Evolutionary conservation across 2,797 vertebrate genomes (phyloP), one percentile per base, ranked within the genome.

Genomic region (Vultur gryphus): DNA sequence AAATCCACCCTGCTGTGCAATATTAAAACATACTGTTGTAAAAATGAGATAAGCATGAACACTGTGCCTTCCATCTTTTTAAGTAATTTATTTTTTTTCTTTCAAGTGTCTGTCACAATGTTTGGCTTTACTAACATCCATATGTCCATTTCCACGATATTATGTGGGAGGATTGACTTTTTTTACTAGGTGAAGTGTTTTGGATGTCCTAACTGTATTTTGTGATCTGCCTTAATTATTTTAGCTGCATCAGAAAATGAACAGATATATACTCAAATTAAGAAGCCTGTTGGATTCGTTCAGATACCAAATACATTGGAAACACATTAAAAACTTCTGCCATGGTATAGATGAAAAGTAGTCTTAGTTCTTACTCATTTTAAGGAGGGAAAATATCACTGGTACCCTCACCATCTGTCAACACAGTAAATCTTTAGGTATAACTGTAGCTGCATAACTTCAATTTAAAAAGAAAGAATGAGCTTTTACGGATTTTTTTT

Each of bases 1-100:
- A 93, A 93, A 93, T 91, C 82, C 61, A 59, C 89, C 89, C 88
- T 79, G 72, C 90, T 86, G 79, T 93, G 76, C 76, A 52, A 9
- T 84, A 54, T 73, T 75, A 80, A 69, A 83, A 73, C 57, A 55
- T 21, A 43, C 44, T 51, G 49, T 66, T 70, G 48, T 76, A 48
- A 77, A 95, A 95, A 83, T 69, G 76, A 84, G 72, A 72, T 93
- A 92, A 88, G 33, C 33, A 6, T 66, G 72, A 79, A 61, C 69
- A 25, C 26, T 77, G 21, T 46, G 25, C 54, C 66, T 87, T 75
- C 72, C 18, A 35, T 71, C 52, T 52, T 73, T 66, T 58, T 41
- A 46, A 65, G 39, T 11, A 58, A 58, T 75, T 67, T 72, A 12
- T 46, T 71, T 77, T 49, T 82, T 43, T 75, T 65, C 29, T 89